These are phyloP conservation scores for Montipora sp. DNA, from an alignment of 64 coral and sea anemone genomes.

Conservation along the genomic window DNA sequence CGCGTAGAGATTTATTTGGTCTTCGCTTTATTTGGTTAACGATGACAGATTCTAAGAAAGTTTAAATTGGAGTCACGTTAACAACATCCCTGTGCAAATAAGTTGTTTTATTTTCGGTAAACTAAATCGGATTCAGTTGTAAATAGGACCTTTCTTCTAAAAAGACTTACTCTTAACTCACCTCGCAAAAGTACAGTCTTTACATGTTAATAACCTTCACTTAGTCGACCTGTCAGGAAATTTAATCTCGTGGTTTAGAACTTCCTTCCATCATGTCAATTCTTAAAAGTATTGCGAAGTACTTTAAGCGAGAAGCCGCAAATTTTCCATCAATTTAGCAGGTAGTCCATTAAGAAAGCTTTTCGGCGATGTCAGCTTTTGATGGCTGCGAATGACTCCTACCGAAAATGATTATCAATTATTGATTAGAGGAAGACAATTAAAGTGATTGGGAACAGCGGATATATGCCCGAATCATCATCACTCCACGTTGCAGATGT, in stretches of 20 bases:
- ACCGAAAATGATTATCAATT: neutral
- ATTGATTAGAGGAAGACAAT: slow-evolving; percentile 3
- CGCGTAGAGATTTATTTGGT: slow-evolving; percentile 7
- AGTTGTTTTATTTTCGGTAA: neutral
- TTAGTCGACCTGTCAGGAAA: slow-evolving; percentile 28
- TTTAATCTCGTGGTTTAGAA: slow-evolving; percentile 20
- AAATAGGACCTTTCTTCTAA: neutral
- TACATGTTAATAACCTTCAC: slow-evolving; percentile 32
- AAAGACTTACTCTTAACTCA: neutral
- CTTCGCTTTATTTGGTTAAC: slow-evolving; percentile 29
- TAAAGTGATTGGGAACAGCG: too few species aligned
- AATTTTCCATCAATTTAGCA: slow-evolving; percentile 25
- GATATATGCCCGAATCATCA: too few species aligned
- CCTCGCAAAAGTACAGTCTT: slow-evolving; percentile 15
- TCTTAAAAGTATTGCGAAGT: slow-evolving; percentile 6
- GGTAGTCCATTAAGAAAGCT: slow-evolving; percentile 24
- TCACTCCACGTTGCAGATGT: too few species aligned
- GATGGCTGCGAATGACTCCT: neutral
- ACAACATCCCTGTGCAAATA: neutral
- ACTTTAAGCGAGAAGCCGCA: slow-evolving; percentile 18
- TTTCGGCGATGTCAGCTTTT: slow-evolving; percentile 12
- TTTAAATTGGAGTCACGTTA: neutral
- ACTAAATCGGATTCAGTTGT: neutral
- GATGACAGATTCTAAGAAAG: slow-evolving; percentile 19
- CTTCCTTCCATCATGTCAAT: slow-evolving; percentile 46